Conservation (phyloP, 2,113 vertebrate genomes). For the Lethenteron reissneri region DNA sequence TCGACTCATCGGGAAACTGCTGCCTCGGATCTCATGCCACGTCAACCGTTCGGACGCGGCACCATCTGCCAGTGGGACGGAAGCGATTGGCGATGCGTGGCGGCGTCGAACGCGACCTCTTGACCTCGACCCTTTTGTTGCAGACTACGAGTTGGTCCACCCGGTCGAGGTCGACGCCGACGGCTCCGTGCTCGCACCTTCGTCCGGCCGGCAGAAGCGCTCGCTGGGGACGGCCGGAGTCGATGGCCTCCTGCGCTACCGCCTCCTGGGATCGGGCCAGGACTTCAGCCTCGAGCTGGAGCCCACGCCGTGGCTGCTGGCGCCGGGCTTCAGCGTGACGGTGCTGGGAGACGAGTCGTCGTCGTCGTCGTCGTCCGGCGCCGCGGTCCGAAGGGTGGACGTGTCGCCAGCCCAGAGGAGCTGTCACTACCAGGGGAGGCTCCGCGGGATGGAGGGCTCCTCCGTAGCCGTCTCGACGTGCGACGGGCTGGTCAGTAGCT, state of each 20-base stretch:
- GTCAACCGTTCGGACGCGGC: too few relatives aligned
- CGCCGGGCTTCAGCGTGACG: conserved; percentile 3
- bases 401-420: not conserved
- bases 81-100: too few relatives aligned
- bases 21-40: too few relatives aligned
- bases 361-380: too few relatives aligned
- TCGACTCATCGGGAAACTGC: too few relatives aligned
- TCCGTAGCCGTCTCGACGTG: not conserved
- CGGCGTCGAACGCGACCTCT: too few relatives aligned
- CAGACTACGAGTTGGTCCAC: conserved; percentile 6
- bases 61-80: too few relatives aligned
- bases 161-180: not conserved
- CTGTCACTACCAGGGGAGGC: conserved; percentile 1
- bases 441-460: not conserved
- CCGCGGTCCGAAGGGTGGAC: too few relatives aligned
- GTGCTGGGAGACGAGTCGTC: not conserved
- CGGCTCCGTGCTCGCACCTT: not conserved
- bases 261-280: conserved; percentile 5
- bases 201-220: conserved; percentile 1
- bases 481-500: not conserved
- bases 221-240: not conserved
- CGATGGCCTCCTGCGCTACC: not conserved
- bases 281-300: not conserved
- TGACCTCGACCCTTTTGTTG: not conserved
- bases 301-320: not conserved